Conservation (phyloP, 2,888 invertebrate genomes). For the Drosophila birchii region DNA sequence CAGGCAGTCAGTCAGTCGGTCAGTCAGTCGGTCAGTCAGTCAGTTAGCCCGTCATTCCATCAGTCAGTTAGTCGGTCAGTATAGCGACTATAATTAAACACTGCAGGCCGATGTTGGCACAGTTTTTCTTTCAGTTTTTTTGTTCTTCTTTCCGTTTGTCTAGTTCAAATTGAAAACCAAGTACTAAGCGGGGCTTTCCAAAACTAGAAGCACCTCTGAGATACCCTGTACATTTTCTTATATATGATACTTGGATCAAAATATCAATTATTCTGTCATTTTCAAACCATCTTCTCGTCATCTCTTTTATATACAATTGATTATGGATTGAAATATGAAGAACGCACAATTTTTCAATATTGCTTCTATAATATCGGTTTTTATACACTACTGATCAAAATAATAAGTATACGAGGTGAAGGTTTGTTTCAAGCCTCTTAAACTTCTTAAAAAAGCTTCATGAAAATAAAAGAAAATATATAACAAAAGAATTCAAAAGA, state of each 20-base stretch:
- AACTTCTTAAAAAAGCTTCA: too few relatives aligned
- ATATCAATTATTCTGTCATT: too few relatives aligned
- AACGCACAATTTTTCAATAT: neutral
- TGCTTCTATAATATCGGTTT: neutral
- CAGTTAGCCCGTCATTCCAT: conserved; percentile 8
- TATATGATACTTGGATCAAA: too few relatives aligned
- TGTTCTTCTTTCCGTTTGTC: conserved; percentile 36
- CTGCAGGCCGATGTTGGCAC: conserved; percentile 43
- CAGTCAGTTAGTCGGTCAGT: neutral
- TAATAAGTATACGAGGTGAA: too few relatives aligned
- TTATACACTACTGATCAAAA: too few relatives aligned
- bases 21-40: conserved; percentile 1
- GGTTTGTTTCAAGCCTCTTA: too few relatives aligned
- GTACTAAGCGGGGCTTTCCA: neutral
- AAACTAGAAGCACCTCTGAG: neutral
- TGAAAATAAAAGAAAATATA: too few relatives aligned
- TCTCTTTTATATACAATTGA: too few relatives aligned
- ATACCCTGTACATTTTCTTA: neutral
- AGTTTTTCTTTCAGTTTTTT: conserved; percentile 33
- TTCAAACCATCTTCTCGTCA: too few relatives aligned
- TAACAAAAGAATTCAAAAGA: too few relatives aligned
- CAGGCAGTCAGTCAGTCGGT: conserved; percentile 5
- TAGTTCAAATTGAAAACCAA: conserved; percentile 57
- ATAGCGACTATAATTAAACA: conserved; percentile 63
- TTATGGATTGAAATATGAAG: too few relatives aligned